Conservation (phyloP, 2,797 vertebrate genomes). For the Phataginus tetradactyla region DNA sequence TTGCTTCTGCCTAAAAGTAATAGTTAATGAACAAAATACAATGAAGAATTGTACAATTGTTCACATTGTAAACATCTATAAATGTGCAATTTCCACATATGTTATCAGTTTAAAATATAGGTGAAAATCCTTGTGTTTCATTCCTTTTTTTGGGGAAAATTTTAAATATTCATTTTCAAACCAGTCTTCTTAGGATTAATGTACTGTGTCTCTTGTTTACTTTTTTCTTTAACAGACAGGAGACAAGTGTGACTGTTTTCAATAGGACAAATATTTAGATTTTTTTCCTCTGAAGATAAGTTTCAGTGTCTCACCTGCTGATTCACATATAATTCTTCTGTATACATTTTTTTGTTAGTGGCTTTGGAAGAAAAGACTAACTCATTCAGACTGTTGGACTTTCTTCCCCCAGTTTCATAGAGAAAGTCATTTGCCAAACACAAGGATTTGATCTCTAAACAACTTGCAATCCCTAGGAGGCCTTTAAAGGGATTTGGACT, state of each 20-base stretch:
- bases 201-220: not conserved
- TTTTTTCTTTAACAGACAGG: not conserved
- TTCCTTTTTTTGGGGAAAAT: not conserved
- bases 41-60: not conserved
- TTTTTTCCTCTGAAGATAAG: conserved; percentile 60
- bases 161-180: conserved; percentile 34
- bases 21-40: not conserved
- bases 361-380: conserved; percentile 80
- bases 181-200: not conserved
- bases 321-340: conserved; percentile 76
- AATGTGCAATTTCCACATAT: not conserved
- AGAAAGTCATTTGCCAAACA: conserved; percentile 79
- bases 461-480: conserved; percentile 71
- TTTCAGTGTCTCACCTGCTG: conserved; percentile 74
- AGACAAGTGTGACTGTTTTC: conserved; percentile 37
- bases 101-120: not conserved
- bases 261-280: conserved; percentile 56
- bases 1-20: not conserved
- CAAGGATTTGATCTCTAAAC: conserved; percentile 84
- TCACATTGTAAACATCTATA: not conserved
- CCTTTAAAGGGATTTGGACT: conserved; percentile 79
- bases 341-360: conserved; percentile 82
- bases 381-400: conserved; percentile 63
- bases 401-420: conserved; percentile 74
- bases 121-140: not conserved